Evolutionary conservation across 2,113 vertebrate species (phyloP).

Genomic region (Notiomystis cincta): DNA sequence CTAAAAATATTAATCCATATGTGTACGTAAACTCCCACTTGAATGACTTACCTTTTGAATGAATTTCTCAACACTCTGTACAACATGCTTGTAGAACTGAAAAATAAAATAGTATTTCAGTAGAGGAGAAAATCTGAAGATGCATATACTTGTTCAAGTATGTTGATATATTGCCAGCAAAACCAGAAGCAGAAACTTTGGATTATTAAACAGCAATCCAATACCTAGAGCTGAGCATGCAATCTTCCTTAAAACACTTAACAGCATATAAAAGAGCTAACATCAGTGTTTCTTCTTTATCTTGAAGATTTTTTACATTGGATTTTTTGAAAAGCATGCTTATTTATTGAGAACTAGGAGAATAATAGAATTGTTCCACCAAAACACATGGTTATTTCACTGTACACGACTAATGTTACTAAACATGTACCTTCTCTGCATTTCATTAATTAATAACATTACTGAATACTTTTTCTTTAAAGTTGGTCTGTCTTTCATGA

Average conservation of each 20-base stretch:
- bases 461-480: background rate
- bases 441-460: background rate
- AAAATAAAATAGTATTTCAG: slow-evolving; percentile 61
- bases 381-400: background rate
- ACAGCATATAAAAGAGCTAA: background rate
- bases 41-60: slow-evolving; percentile 89
- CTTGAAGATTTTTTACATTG: background rate
- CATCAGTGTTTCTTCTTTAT: background rate
- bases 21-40: background rate
- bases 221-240: background rate
- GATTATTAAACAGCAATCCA: background rate
- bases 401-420: background rate
- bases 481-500: background rate
- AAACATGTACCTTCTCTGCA: background rate
- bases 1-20: background rate
- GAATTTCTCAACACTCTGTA: slow-evolving; percentile 98
- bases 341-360: background rate
- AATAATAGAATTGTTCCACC: background rate
- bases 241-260: background rate
- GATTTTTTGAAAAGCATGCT: background rate
- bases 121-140: background rate
- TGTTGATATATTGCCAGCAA: background rate
- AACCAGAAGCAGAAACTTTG: background rate
- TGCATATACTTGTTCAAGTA: background rate
- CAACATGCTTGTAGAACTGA: slow-evolving; percentile 99